Percentiles rank a stretch among this genome's conserved stretches.
phyloP scores from a whole-genome alignment of 2,113 vertebrate species.

The Ameiurus melas region DNA sequence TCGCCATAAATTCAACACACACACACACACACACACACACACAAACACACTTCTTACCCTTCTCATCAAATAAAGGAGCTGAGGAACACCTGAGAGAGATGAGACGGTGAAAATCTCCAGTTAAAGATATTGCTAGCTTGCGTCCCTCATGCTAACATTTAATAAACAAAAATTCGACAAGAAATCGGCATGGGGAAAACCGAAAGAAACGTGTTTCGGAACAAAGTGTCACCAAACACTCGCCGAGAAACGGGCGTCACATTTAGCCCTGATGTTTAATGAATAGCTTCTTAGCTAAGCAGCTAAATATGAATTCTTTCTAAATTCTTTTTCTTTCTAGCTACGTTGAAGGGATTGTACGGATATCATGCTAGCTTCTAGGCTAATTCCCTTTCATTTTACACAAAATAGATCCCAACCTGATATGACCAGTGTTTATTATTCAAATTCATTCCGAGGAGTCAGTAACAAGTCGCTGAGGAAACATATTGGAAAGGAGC shows the following conservation, averaged over 20 bases:
- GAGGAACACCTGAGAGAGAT: slow-evolving; percentile 61
- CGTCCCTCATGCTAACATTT: neutral
- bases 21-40: slow-evolving; percentile 8
- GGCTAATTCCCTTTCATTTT: neutral
- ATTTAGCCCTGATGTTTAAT: neutral
- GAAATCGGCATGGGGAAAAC: neutral
- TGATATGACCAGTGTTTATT: neutral
- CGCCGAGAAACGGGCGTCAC: neutral
- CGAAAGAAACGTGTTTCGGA: neutral
- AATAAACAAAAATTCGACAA: neutral
- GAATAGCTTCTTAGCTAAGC: neutral
- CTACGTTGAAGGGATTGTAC: neutral
- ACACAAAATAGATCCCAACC: neutral
- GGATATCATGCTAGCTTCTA: neutral
- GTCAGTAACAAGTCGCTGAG: no score
- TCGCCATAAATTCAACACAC: slow-evolving; percentile 78
- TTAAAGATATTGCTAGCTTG: neutral
- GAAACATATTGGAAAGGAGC: no score
- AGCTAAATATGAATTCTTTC: neutral
- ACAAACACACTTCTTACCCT: slow-evolving; percentile 48
- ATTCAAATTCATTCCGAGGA: neutral
- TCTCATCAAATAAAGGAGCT: slow-evolving; percentile 63
- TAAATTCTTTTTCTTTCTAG: no score
- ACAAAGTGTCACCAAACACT: neutral
- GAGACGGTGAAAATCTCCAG: slow-evolving; percentile 28